These are phyloP conservation scores for Brachionus manjavacas DNA, from an alignment of 1,140 invertebrate species.

Conservation along the genomic window DNA sequence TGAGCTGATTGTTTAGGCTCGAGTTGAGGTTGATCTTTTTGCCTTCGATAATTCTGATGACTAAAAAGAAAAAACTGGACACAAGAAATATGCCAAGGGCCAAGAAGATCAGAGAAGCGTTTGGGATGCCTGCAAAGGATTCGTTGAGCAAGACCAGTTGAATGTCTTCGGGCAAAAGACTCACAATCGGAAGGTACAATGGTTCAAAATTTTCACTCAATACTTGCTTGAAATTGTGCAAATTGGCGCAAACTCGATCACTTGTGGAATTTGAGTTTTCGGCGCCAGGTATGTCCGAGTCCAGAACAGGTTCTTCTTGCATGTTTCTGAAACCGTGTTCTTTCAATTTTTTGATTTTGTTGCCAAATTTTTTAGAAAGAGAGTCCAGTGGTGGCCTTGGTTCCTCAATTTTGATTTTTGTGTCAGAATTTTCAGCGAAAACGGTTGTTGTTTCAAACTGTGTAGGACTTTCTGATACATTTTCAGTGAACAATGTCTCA, in stretches of 20 bases:
- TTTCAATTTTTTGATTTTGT: neutral
- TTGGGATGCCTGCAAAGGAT: neutral
- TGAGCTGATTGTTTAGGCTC: conserved; percentile 3
- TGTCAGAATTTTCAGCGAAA: neutral
- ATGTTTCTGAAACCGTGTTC: neutral
- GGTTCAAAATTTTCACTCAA: conserved; percentile 11
- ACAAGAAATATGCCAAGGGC: neutral
- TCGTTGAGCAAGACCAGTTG: neutral
- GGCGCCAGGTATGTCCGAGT: neutral
- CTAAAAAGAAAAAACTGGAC: neutral
- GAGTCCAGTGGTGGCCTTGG: neutral
- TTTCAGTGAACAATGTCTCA: neutral
- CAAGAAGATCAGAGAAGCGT: neutral
- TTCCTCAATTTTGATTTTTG: neutral
- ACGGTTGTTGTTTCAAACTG: neutral
- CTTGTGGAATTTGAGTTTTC: neutral
- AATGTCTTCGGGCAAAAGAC: conserved; percentile 7
- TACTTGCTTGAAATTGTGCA: conserved; percentile 1
- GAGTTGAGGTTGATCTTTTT: conserved; percentile 11
- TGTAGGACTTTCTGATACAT: neutral
- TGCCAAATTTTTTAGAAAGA: neutral
- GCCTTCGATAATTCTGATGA: neutral
- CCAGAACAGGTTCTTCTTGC: neutral
- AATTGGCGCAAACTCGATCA: conserved; percentile 3
- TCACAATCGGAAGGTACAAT: conserved; percentile 11